Evolutionary conservation across 2,113 vertebrate species (phyloP).

Genomic region (Phaethon lepturus): DNA sequence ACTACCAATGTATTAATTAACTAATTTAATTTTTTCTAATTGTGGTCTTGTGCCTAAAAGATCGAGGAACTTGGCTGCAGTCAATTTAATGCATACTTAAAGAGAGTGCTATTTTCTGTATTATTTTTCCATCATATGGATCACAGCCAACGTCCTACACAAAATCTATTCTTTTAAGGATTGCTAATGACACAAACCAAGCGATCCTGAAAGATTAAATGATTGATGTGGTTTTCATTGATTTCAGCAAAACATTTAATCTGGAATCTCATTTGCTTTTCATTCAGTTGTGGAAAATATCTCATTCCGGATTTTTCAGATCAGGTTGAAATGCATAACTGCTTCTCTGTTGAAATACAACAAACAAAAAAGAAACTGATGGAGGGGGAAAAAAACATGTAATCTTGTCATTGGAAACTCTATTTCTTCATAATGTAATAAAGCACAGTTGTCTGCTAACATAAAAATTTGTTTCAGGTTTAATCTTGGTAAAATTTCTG

Average conservation of each 20-base stretch:
- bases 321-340: not conserved
- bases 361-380: not conserved
- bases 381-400: not conserved
- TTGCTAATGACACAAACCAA: constrained; percentile 34
- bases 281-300: not conserved
- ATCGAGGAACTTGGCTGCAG: not conserved
- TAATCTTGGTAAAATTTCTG: not conserved
- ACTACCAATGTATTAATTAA: constrained; percentile 30
- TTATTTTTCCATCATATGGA: not conserved
- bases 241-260: not conserved
- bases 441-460: fast-evolving
- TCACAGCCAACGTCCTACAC: not conserved
- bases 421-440: not conserved
- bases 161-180: constrained; percentile 44
- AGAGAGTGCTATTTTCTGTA: not conserved
- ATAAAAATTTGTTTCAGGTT: not conserved
- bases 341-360: not conserved
- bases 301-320: constrained; percentile 4
- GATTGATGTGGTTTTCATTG: constrained; percentile 15
- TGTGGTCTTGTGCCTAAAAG: not conserved
- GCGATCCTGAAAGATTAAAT: constrained; percentile 28
- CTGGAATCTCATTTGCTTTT: constrained; percentile 25
- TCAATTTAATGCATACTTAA: constrained; percentile 41
- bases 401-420: not conserved
- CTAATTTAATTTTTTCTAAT: constrained; percentile 40